phyloP scores from a whole-genome alignment of 2,888 invertebrate genomes.

The Hylaea fasciaria region DNA sequence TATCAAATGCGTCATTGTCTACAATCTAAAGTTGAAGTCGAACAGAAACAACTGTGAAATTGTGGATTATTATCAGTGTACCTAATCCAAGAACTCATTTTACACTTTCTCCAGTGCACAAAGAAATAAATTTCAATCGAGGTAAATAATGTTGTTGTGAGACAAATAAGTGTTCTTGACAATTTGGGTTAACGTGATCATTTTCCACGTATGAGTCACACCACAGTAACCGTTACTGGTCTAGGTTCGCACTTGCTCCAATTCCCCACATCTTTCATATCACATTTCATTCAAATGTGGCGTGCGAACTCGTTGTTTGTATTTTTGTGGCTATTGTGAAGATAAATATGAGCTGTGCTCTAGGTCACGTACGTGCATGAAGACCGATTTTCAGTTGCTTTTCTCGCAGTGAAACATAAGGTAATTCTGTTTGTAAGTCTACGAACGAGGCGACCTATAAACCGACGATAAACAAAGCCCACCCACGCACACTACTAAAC shows the following conservation, averaged over 20 bases:
- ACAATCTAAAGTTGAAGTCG: slow-evolving; percentile 8
- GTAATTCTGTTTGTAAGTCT: slow-evolving; percentile 15
- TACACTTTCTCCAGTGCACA: slow-evolving; percentile 36
- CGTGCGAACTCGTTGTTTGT: slow-evolving; percentile 64
- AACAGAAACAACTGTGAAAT: slow-evolving; percentile 50
- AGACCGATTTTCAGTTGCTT: slow-evolving; percentile 35
- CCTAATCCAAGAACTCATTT: slow-evolving; percentile 32
- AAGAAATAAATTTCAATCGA: slow-evolving; percentile 51
- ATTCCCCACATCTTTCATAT: slow-evolving; percentile 76
- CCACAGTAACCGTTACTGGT: slow-evolving; percentile 65
- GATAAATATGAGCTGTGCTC: slow-evolving; percentile 41
- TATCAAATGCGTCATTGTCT: slow-evolving; percentile 45
- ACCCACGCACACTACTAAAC: slow-evolving; percentile 63
- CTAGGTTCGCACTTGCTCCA: slow-evolving; percentile 71
- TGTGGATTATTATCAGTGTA: slow-evolving; percentile 26
- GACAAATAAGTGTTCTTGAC: slow-evolving; percentile 60
- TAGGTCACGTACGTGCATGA: slow-evolving; percentile 38
- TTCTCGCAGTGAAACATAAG: slow-evolving; percentile 12
- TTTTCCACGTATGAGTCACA: slow-evolving; percentile 69
- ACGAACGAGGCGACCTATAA: slow-evolving; percentile 33
- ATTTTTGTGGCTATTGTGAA: slow-evolving; percentile 53
- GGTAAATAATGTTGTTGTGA: slow-evolving; percentile 56
- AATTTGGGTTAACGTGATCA: slow-evolving; percentile 69
- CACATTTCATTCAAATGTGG: slow-evolving; percentile 66
- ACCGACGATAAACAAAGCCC: slow-evolving; percentile 39